Percentiles rank a stretch among this genome's conserved stretches.
Evolutionary conservation across 2,888 invertebrate species (phyloP).

Genomic region (Ctenicera cuprea): DNA sequence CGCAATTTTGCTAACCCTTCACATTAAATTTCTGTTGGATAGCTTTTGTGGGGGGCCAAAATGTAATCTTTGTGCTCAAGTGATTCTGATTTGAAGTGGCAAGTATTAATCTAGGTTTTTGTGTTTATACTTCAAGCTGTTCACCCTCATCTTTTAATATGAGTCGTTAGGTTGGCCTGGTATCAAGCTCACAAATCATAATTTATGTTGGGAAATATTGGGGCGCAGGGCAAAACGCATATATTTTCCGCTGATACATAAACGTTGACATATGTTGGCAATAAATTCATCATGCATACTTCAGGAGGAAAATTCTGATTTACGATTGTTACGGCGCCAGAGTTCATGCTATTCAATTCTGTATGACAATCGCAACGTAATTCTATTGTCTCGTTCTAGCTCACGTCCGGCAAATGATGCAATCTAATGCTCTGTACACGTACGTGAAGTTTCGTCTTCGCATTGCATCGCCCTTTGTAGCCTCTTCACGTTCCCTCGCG

Average conservation of each 20-base stretch:
- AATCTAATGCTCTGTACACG: constrained; percentile 43
- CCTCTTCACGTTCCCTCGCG: constrained; percentile 38
- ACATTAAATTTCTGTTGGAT: background rate
- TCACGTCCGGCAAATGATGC: constrained; percentile 41
- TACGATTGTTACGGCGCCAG: constrained; percentile 54
- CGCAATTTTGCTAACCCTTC: no score
- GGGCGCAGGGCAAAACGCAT: constrained; percentile 41
- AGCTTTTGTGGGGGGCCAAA: no score
- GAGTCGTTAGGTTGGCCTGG: constrained; percentile 39
- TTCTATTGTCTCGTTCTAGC: constrained; percentile 47
- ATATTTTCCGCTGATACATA: constrained; percentile 55
- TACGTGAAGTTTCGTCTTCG: constrained; percentile 32
- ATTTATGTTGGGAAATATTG: constrained; percentile 48
- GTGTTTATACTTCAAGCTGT: constrained; percentile 28
- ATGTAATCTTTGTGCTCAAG: constrained; percentile 2
- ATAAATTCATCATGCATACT: constrained; percentile 57
- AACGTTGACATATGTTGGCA: constrained; percentile 57
- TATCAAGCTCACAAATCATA: constrained; percentile 46
- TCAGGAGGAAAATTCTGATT: constrained; percentile 57
- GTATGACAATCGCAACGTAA: constrained; percentile 44
- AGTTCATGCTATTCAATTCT: constrained; percentile 49
- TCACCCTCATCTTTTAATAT: constrained; percentile 34
- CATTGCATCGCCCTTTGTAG: constrained; percentile 34
- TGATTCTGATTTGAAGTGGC: constrained; percentile 5
- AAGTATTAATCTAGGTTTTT: constrained; percentile 33